phyloP scores from a whole-genome alignment of 2,888 invertebrate species.

The Microctonus aethiopoides region DNA sequence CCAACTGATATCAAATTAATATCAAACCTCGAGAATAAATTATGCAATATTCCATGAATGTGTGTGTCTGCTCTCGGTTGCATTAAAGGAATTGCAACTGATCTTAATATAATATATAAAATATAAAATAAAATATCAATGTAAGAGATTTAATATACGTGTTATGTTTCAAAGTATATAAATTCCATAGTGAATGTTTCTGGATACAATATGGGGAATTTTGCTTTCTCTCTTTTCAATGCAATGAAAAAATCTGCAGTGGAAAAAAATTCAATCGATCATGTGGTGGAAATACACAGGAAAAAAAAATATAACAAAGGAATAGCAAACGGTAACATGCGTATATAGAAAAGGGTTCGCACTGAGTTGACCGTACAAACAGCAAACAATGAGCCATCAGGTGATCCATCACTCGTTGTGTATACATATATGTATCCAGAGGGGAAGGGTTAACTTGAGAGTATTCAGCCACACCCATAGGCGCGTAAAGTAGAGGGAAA shows the following conservation, averaged over 20 bases:
- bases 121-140: background rate
- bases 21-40: constrained; percentile 19
- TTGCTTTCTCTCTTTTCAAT: background rate
- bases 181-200: background rate
- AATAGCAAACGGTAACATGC: constrained; percentile 30
- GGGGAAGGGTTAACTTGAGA: constrained; percentile 53
- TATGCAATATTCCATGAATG: background rate
- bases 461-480: constrained; percentile 24
- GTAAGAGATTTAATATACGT: background rate
- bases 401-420: constrained; percentile 55
- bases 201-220: background rate
- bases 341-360: constrained; percentile 39
- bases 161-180: background rate
- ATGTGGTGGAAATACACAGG: constrained; percentile 27
- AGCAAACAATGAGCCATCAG: constrained; percentile 51
- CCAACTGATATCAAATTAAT: constrained; percentile 52
- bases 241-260: background rate
- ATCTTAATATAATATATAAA: background rate
- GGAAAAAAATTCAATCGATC: constrained; percentile 46
- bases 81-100: background rate
- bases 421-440: constrained; percentile 29
- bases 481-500: constrained; percentile 39
- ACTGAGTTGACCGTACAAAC: constrained; percentile 48
- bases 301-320: constrained; percentile 37
- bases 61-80: background rate